A percentile compares a stretch with the other conserved stretches of the same genome.
Conservation (phyloP, 2,113 vertebrate species). For the Numida meleagris region DNA sequence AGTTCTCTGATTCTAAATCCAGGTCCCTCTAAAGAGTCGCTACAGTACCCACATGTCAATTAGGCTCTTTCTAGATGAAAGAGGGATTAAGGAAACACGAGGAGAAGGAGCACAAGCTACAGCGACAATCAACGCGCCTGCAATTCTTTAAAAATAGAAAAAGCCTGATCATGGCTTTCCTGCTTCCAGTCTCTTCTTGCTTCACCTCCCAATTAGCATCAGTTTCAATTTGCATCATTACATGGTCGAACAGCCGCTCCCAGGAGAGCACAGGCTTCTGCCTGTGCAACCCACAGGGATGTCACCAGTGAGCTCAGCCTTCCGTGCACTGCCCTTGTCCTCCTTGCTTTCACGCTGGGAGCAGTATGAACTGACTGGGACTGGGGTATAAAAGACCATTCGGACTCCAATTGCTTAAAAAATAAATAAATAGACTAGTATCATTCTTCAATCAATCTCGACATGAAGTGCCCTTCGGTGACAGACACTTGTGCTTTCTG, state of each 20-base stretch:
- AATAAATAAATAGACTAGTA: background rate
- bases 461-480: background rate
- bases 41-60: background rate
- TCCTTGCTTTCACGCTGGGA: background rate
- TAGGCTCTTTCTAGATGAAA: background rate
- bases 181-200: conserved; percentile 4
- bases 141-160: background rate
- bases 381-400: background rate
- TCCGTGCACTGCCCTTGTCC: background rate
- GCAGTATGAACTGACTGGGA: background rate
- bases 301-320: background rate
- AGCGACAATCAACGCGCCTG: background rate
- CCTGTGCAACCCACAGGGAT: background rate
- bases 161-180: background rate
- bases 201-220: conserved; percentile 33
- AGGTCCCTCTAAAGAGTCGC: background rate
- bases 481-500: background rate
- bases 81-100: background rate
- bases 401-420: background rate
- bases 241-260: background rate
- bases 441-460: background rate
- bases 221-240: background rate
- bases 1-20: background rate
- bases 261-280: background rate
- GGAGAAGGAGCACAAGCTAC: background rate